phyloP scores from a whole-genome alignment of 2,797 vertebrate genomes.

The Rousettus madagascariensis region DNA sequence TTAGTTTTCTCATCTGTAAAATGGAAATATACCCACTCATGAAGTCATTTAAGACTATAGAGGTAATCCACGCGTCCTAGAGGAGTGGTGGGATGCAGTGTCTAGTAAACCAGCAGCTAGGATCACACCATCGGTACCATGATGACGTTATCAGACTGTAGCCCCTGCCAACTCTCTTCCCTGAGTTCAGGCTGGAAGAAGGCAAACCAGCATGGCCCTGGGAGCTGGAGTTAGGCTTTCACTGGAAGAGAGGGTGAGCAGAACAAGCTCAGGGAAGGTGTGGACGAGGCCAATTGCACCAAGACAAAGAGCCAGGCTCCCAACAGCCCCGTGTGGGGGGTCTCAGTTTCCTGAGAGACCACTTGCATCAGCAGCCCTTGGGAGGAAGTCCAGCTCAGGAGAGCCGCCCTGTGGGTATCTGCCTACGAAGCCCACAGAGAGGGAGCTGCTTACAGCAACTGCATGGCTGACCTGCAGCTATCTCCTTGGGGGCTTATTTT shows the following conservation, averaged over 20 bases:
- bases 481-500: neutral
- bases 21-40: neutral
- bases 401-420: neutral
- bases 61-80: neutral
- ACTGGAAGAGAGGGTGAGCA: neutral
- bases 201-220: neutral
- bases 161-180: neutral
- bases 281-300: neutral
- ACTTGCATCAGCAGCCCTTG: fast-evolving
- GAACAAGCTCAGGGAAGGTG: fast-evolving
- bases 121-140: neutral
- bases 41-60: neutral
- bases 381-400: neutral
- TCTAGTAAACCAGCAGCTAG: neutral
- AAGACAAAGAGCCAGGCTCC: neutral
- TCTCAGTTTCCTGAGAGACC: neutral
- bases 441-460: neutral
- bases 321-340: neutral
- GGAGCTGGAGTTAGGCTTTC: neutral
- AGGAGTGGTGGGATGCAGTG: neutral
- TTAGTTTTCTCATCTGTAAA: neutral
- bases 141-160: neutral
- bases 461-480: neutral
- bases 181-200: neutral
- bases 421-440: neutral